These are phyloP conservation scores for Drosophila bunnanda DNA, from an alignment of 2,888 invertebrate genomes.

Conservation along the genomic window DNA sequence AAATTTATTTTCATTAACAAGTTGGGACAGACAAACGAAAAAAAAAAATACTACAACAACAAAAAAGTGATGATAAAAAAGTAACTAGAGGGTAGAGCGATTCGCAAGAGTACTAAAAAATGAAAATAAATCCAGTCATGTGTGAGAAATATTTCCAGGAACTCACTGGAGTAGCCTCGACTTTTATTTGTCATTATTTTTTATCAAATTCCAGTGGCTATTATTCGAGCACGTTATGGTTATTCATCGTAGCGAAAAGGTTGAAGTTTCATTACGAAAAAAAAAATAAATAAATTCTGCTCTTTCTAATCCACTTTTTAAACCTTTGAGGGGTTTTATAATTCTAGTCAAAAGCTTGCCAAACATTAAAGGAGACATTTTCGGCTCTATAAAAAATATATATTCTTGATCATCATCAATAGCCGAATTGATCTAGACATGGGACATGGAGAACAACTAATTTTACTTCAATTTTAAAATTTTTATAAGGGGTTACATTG, in stretches of 20 bases:
- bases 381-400: no score
- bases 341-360: no score
- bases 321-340: no score
- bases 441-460: no score
- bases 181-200: conserved; percentile 33
- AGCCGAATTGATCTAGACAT: no score
- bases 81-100: conserved; percentile 12
- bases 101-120: conserved; percentile 24
- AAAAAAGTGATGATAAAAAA: not conserved
- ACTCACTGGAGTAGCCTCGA: conserved; percentile 11
- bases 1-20: conserved; percentile 77
- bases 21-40: conserved; percentile 43
- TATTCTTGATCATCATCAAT: no score
- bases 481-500: no score
- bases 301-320: not conserved
- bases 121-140: conserved; percentile 28
- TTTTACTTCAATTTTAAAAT: no score
- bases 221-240: conserved; percentile 6
- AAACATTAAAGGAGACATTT: no score
- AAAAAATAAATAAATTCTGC: not conserved
- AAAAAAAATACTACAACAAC: conserved; percentile 28
- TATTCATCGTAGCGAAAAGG: not conserved
- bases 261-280: conserved; percentile 1
- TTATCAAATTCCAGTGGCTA: conserved; percentile 11
- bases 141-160: conserved; percentile 33